Percentiles rank a stretch among this genome's conserved stretches.
Conservation (phyloP, 2,888 invertebrate species). For the Leptarthrus brevirostris region DNA sequence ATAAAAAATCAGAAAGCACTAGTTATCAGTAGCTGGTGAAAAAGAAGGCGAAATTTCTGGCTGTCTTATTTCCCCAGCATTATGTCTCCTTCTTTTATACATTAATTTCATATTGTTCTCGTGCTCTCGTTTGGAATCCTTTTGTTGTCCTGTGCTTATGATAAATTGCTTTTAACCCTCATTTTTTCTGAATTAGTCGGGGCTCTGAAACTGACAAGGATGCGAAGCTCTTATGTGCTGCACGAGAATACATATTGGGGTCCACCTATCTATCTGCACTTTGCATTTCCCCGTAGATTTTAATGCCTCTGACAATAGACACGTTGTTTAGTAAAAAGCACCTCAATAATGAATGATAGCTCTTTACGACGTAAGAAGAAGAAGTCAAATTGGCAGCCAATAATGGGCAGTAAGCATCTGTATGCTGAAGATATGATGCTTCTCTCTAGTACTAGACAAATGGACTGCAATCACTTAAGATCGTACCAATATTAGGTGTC, state of each 20-base stretch:
- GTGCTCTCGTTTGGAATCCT: constrained; percentile 23
- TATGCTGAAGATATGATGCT: not conserved
- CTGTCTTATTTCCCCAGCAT: constrained; percentile 10
- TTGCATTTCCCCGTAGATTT: not conserved
- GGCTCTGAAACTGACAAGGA: not conserved
- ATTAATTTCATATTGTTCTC: constrained; percentile 20
- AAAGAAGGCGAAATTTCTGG: constrained; percentile 2
- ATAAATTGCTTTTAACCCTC: constrained; percentile 4
- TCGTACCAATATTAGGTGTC: not conserved
- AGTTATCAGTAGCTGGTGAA: not conserved
- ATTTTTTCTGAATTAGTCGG: not conserved
- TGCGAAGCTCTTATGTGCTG: not conserved
- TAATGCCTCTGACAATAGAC: not conserved
- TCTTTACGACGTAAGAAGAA: not conserved
- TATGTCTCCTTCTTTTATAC: constrained; percentile 4
- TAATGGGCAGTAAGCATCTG: not conserved
- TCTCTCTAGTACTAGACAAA: too few species aligned
- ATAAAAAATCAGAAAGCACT: constrained; percentile 5
- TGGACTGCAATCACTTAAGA: not conserved
- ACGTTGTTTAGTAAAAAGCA: not conserved
- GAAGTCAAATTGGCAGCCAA: not conserved
- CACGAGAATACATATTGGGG: too few species aligned
- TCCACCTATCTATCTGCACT: not conserved
- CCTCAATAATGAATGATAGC: not conserved
- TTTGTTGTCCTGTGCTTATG: constrained; percentile 12